phyloP scores from a whole-genome alignment of 1,140 invertebrate genomes.

The Dreissena polymorpha region DNA sequence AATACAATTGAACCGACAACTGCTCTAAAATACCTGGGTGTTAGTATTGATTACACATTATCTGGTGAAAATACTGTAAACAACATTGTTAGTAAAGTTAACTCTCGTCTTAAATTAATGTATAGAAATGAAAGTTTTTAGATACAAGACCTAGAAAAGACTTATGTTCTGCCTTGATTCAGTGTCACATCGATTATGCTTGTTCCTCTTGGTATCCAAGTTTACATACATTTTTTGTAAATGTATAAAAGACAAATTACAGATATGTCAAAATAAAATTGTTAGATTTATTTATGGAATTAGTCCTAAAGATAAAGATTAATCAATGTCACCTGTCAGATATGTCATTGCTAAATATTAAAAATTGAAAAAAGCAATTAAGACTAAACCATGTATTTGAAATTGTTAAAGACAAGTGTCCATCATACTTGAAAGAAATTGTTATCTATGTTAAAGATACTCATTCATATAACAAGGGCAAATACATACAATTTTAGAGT shows the following conservation, averaged over 20 bases:
- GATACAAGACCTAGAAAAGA: neutral
- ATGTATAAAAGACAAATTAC: neutral
- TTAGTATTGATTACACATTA: constrained; percentile 28
- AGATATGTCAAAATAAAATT: constrained; percentile 13
- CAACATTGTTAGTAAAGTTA: constrained; percentile 17
- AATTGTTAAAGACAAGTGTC: constrained; percentile 21
- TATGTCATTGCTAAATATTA: constrained; percentile 25
- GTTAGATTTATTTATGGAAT: constrained; percentile 17
- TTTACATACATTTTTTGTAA: too few species aligned
- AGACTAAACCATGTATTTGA: constrained; percentile 10
- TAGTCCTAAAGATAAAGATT: neutral
- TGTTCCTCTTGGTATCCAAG: constrained; percentile 10
- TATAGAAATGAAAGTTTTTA: constrained; percentile 14
- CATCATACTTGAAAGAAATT: constrained; percentile 21
- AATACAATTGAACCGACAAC: constrained; percentile 12
- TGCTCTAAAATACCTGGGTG: constrained; percentile 1
- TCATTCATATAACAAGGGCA: neutral
- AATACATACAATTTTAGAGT: constrained; percentile 12
- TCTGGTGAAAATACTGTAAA: constrained; percentile 18
- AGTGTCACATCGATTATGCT: constrained; percentile 12
- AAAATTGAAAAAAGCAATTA: constrained; percentile 15
- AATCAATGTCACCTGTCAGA: constrained; percentile 3
- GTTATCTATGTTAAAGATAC: constrained; percentile 5
- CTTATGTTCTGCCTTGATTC: constrained; percentile 13
- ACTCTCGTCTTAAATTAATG: constrained; percentile 9